phyloP scores from a whole-genome alignment of 2,113 vertebrate species.

The Riparia riparia region DNA sequence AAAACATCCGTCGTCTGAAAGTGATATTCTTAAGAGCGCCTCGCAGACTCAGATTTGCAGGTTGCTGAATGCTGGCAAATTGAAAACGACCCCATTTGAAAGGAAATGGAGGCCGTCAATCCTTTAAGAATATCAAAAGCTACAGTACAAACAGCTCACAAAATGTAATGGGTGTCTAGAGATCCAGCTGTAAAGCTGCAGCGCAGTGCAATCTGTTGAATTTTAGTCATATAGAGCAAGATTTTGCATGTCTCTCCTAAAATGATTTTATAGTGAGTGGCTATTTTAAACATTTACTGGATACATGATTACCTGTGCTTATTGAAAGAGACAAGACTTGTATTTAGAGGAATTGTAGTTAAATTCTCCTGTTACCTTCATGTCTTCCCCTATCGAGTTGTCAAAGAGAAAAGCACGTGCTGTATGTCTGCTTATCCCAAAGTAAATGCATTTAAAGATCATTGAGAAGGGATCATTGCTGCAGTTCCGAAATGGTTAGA shows the following conservation, averaged over 20 bases:
- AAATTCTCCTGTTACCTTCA: not conserved
- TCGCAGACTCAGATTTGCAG: constrained; percentile 68
- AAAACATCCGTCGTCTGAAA: constrained; percentile 65
- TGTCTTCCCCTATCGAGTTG: not conserved
- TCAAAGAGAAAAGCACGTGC: not conserved
- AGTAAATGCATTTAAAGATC: not conserved
- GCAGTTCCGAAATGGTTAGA: not conserved
- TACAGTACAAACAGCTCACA: constrained; percentile 61
- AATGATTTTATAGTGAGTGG: constrained; percentile 25
- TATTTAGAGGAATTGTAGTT: not conserved
- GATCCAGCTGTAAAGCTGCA: constrained; percentile 64
- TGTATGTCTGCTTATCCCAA: not conserved
- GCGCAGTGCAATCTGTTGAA: constrained; percentile 35
- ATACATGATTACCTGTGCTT: not conserved
- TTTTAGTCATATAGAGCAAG: constrained; percentile 17
- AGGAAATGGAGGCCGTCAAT: constrained; percentile 70
- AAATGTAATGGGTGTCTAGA: constrained; percentile 68
- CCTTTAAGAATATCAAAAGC: constrained; percentile 75
- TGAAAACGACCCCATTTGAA: constrained; percentile 74
- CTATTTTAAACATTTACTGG: constrained; percentile 29
- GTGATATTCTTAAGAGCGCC: constrained; percentile 60
- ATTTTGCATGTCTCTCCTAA: constrained; percentile 16
- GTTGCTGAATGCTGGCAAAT: constrained; percentile 70
- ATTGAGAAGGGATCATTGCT: not conserved
- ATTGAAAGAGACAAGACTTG: constrained; percentile 6